Base-by-base conservation (phyloP, 2,797 vertebrate genomes). In the Ceryle rudis region DNA sequence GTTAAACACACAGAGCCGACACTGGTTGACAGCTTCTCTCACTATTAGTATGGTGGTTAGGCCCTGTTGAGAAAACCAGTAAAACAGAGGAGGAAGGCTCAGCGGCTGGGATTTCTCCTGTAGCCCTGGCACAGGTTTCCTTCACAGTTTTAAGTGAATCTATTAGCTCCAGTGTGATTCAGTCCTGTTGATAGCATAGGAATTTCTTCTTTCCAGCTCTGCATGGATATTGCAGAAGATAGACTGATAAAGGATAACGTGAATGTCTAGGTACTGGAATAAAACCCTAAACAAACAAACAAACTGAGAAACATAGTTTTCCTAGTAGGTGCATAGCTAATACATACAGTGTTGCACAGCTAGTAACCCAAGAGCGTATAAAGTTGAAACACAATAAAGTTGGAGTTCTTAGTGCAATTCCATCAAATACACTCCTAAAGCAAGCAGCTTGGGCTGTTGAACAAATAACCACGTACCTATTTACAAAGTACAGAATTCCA, bases 11-110 rank as follows among this genome's bases (percentile, higher is more conserved):
- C 39, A 35, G 58, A 90, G 21, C 15, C 47, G 39, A 18, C 12
- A 4, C 9, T 35, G 8, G 15, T 11, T 6, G 11, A 31, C 52
- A 87, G 15, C 31, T 64, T 85, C 26, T 6, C 37, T 83, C 22
- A 31, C n/a, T 37, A 0, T 28, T n/a, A 6, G 8, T 37, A 1
- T 5, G 7, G 9, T 14, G 4, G 5, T 55, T 62, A 87, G 17
- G 17, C 10, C 15, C 39, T 70, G 18, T 6, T 29, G 29, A 29
- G 61, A 73, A 66, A 75, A 31, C 3, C 11, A 19, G 10, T 15
- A 31, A n/a, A 66, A 61, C 25, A 57, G 26, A 14, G 13, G 28
- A 88, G 8, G 19, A 23, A 51, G 13, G 12, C 6, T 67, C 35
- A 47, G 37, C 23, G 60, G 11, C 23, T 58, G 23, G 9, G 25